Base-by-base conservation (phyloP, 2,888 invertebrate genomes). In the Tetragnatha montana region DNA sequence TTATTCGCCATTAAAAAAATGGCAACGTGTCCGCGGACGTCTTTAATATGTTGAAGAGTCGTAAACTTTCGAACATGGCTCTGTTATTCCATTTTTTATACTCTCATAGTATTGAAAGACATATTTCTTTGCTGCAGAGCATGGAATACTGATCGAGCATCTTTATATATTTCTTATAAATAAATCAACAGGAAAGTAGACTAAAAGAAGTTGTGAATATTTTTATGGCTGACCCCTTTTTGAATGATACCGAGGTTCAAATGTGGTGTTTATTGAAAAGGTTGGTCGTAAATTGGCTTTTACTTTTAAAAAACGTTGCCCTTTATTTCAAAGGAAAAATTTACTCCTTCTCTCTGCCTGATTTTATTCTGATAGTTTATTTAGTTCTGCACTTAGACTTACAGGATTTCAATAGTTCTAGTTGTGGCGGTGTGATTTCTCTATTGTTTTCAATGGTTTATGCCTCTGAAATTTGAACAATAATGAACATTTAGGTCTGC, bases 11-110 rank as follows among this genome's bases (percentile, higher is more conserved):
- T 71, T 70, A 81, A 81, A 78, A 81, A 70, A 69, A 8, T 70
- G 50, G 60, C 50, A 22, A 79, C 50, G 81, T 81, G 81, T 81
- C 81, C 49, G 17, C 71, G 50, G 69, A 60, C 68, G 21, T 35
- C 47, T 47, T 68, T 69, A 49, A 80, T 70, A 71, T 81, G 81
- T 81, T 81, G 70, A 81, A 81, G 49, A 81, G 81, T 81, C 70
- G 35, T 81, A 81, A 81, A 81, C 70, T 81, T 50, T 81, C 60
- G 50, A 81, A 70, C 60, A 81, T 19, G 22, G 74, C 14, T 60
- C 78, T 78, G 78, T 78, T 78, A 78, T 78, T 78, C 78, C n/a
- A 60, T 78, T 78, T 78, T 78, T 68, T 78, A 78, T 51, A 78
- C 60, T 60, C 60, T 60, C 60, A 51, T 21, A 78, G 78, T 78